Conservation (phyloP, 2,113 vertebrate genomes). For the Actenoides lindsayi region DNA sequence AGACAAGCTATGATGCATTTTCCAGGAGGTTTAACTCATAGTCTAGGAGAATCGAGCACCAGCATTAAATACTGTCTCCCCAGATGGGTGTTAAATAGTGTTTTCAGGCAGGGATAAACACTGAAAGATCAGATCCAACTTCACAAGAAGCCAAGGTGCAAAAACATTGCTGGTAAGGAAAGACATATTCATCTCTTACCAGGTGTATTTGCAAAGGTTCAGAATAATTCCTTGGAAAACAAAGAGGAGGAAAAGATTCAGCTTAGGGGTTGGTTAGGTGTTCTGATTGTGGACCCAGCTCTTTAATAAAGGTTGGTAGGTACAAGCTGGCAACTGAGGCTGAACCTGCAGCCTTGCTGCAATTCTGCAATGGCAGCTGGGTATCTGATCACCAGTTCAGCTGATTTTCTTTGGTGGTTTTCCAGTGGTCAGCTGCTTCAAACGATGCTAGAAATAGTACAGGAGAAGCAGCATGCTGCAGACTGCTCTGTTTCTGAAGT, state of each 20-base stretch:
- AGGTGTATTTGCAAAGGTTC: not conserved
- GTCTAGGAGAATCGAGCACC: not conserved
- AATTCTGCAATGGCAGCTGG: not conserved
- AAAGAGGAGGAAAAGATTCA: not conserved
- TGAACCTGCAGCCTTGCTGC: not conserved
- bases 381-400: not conserved
- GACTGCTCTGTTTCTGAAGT: not conserved
- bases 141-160: not conserved
- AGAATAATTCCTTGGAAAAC: not conserved
- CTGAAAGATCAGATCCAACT: not conserved
- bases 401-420: not conserved
- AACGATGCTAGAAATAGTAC: not conserved
- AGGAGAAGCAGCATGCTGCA: not conserved
- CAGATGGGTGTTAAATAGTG: not conserved
- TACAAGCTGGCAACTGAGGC: not conserved
- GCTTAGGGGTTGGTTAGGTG: not conserved
- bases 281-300: not conserved
- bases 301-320: not conserved
- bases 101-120: not conserved
- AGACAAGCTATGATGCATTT: not conserved
- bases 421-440: not conserved
- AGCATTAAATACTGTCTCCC: fast-evolving
- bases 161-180: not conserved
- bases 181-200: not conserved
- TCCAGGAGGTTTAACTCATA: not conserved